Base-by-base conservation (phyloP, 1,140 invertebrate species). In the Philaenus spumarius region DNA sequence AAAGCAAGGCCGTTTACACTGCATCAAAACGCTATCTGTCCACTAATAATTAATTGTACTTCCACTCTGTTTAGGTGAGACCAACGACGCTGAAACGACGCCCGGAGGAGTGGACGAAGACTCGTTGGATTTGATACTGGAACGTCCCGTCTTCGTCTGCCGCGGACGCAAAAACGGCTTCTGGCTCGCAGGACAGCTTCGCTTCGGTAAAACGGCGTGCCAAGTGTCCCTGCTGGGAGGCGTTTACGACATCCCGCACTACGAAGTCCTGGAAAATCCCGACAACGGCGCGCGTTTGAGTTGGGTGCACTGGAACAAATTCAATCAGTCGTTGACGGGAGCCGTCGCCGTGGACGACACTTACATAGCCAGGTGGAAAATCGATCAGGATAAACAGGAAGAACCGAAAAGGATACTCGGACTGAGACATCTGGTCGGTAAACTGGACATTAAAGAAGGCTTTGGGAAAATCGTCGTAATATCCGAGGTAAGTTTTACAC, bases 191-290 rank as follows among this genome's bases (percentile, higher is more conserved):
- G 89, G 89, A 2, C 78, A 83, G 71, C 72, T 80, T 61, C 75
- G 47, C 12, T 48, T 48, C 14, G 66, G 73, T 62, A 61, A 71
- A 11, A 71, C 69, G 58, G 71, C 12, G 1, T 91, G 88, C 65
- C 78, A 80, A 11, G 82, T 88, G 4, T 81, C 84, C 7, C 70
- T 80, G 24, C 75, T 79, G 51, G 78, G 78, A n/a, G 76, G 69
- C 53, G 81, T 80, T 5, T 75, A 78, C 43, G 74, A 73, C 23
- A 80, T 85, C 61, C 71, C 79, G 1, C 72, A 76, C 26, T 90
- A 87, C 67, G 86, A 92, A 66, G 76, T 90, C 2, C 71, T 90
- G 12, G 80, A 87, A 65, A 91, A 90, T 70, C 79, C 85, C 50
- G 86, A 89, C 60, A 81, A 82, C 51, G 81, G 85, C n/a, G 85